Evolutionary conservation across 2,888 invertebrate genomes (phyloP), one percentile per base, ranked within the genome.

Genomic region (Willowsia nigromaculata): DNA sequence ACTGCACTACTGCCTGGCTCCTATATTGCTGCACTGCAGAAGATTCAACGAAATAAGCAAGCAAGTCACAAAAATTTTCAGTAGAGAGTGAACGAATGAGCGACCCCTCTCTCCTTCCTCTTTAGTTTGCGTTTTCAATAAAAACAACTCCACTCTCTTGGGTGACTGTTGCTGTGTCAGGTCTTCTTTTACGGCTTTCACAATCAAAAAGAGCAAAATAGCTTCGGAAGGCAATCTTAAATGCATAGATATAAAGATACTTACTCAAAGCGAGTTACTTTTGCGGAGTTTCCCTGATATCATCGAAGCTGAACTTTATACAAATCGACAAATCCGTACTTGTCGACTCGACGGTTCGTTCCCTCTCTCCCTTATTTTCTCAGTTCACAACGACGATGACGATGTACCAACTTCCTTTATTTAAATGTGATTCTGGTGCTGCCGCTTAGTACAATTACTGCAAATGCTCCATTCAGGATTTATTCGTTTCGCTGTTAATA

Each of bases 101-200:
- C 53, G 86, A 81, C 83, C 76, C 88, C 62, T 76, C 62, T 65
- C 13, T 68, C 15, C 40, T n/a, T 27, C 62, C 43, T 81, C 59
- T 62, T 76, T 74, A 65, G 50, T 62, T 80, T 86, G 25, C 68
- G 78, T 78, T 81, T 86, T 50, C 74, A 87, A 71, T 71, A 88
- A 74, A 74, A 82, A 80, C 59, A 80, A 80, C 83, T 56, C 33
- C 27, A 30, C 84, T 76, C 56, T 76, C 30, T 78, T 53, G 80
- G 62, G 37, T 88, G 78, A 88, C 78, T 89, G 68, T 84, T 89
- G 89, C 89, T 89, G 89, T 81, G 84, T 89, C 89, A 89, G 89
- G 84, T 84, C 68, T 89, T 78, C 85, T 89, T 89, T 88, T 88
- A 88, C 83, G 76, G 88, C 85, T 89, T 85, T 89, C 89, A 84